Evolutionary conservation across 2,888 invertebrate genomes (phyloP).

Genomic region (Patella caerulea): DNA sequence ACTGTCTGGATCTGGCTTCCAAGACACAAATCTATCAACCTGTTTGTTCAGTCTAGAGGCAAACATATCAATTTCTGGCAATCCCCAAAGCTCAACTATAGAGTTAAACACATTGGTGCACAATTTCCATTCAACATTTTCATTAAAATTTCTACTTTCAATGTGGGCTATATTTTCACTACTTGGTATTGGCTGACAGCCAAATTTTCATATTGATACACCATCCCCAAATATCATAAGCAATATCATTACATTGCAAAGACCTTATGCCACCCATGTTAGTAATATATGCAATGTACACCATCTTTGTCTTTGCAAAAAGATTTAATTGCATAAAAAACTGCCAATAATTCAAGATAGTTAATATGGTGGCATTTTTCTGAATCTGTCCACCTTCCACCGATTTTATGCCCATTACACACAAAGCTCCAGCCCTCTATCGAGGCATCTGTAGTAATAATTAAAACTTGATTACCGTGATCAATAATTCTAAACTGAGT

Average conservation of each 20-base stretch:
- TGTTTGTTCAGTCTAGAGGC: slow-evolving; percentile 15
- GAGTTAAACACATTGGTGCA: background rate
- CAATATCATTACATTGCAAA: slow-evolving; percentile 12
- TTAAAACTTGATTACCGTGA: background rate
- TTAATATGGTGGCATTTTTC: background rate
- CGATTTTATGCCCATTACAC: background rate
- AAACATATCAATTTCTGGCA: background rate
- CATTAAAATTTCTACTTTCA: background rate
- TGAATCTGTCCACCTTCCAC: background rate
- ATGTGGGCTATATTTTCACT: background rate
- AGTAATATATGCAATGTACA: slow-evolving; percentile 4
- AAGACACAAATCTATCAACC: background rate
- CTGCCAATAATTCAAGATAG: background rate
- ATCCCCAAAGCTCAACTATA: background rate
- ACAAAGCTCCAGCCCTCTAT: background rate
- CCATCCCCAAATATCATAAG: slow-evolving; percentile 20
- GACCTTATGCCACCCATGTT: slow-evolving; percentile 21
- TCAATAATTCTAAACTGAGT: background rate
- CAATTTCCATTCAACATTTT: background rate
- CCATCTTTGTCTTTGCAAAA: too few species aligned
- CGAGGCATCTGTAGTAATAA: slow-evolving; percentile 1
- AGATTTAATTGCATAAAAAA: background rate
- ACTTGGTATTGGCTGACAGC: slow-evolving; percentile 16
- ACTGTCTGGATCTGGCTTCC: background rate
- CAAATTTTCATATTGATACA: slow-evolving; percentile 18